Base-by-base conservation (phyloP, 1,140 invertebrate species). In the Hylyphantes graminicola region DNA sequence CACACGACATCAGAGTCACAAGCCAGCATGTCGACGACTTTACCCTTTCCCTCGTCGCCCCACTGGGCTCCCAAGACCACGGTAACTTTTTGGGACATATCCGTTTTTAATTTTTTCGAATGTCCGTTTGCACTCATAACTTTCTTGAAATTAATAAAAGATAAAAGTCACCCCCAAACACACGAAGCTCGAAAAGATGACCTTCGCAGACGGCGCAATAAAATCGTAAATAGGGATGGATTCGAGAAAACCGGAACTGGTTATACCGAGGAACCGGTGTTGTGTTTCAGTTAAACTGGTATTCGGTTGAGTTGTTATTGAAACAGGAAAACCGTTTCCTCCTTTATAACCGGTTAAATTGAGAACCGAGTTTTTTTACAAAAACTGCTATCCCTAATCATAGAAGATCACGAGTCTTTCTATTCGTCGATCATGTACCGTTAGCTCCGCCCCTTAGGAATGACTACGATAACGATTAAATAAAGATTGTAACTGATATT, bases 21-120 rank as follows among this genome's bases (percentile, higher is more conserved):
- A 64, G 97, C 97, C 35, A 99, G 91, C 93, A 98, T 94, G 91
- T 99, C 98, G n/a, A 99, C 97, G 85, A 99, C 94, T 92, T 99
- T 99, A 85, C 98, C 98, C 92, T 99, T 99, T 86, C 98, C 98
- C 92, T 99, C 98, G 89, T 99, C 98, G 70, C 98, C 98, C 98
- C 98, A 99, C 92, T 99, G 98, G 63, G 97, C 96, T 79, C 98
- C 98, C 77, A 99, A 92, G 81, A 99, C 95, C 82, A 99, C 97
- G 82, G 94, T 96, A 86, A 97, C 85, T 55, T 61, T 67, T 17
- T 19, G 11, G 57, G 64, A 17, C 72, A 84, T 84, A 8, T 84
- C 74, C 35, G 48, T 76, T 68, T 51, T 76, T 15, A 63, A 11
- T 51, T 70, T 84, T 70, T 84, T 84, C 13, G 80, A 82, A 74